A percentile compares a stretch with the other conserved stretches of the same genome.
Conservation (phyloP, 2,113 vertebrate species). For the Tinamus guttatus region DNA sequence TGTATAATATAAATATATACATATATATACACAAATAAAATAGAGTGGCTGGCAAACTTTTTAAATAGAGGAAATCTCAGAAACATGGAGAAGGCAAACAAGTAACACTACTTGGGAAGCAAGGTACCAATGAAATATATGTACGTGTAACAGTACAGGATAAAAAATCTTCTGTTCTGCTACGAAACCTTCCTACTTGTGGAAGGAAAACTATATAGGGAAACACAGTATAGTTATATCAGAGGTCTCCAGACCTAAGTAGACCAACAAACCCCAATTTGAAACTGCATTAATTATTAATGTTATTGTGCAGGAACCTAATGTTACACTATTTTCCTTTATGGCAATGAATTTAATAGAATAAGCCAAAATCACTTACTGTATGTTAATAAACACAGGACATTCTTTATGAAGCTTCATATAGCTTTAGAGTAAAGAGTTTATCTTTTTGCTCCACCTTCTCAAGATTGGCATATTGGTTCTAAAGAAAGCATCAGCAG, state of each 20-base stretch:
- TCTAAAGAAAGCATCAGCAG: not conserved
- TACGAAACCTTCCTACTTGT: not conserved
- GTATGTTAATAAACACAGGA: not conserved
- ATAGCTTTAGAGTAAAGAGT: not conserved
- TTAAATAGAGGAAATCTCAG: not conserved
- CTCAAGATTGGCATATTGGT: not conserved
- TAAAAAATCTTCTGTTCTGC: not conserved
- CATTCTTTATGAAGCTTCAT: no score
- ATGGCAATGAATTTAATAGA: not conserved
- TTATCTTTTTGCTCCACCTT: not conserved
- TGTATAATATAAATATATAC: no score
- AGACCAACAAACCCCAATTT: not conserved
- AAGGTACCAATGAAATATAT: not conserved
- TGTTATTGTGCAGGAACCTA: not conserved
- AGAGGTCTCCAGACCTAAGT: not conserved
- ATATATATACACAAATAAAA: no score
- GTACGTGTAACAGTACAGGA: not conserved
- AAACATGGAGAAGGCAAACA: not conserved
- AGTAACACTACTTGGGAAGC: not conserved
- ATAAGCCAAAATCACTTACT: not conserved
- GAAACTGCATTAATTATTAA: not conserved
- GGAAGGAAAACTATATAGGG: not conserved
- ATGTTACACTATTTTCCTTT: not conserved
- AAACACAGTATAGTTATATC: not conserved
- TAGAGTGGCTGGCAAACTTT: no score